These are phyloP conservation scores for Champsocephalus gunnari DNA, from an alignment of 2,797 vertebrate species.

Conservation along the genomic window DNA sequence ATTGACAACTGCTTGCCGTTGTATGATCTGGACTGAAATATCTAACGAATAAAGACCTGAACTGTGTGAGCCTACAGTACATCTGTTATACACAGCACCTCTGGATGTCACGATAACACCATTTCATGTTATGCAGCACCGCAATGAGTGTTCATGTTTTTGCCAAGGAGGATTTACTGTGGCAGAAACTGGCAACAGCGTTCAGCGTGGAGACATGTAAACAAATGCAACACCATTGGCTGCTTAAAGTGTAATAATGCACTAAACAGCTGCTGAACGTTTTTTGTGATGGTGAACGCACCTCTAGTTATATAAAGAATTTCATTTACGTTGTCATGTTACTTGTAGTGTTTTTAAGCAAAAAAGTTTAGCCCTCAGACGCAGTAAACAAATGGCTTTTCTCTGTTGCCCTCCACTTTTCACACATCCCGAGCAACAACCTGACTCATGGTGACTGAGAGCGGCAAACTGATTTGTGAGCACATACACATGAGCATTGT, in stretches of 20 bases:
- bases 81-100: slow-evolving; percentile 77
- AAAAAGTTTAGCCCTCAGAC: slow-evolving; percentile 82
- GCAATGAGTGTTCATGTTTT: slow-evolving; percentile 53
- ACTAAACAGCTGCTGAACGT: slow-evolving; percentile 60
- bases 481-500: slow-evolving; percentile 78
- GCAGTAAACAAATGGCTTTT: slow-evolving; percentile 82
- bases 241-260: slow-evolving; percentile 68
- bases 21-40: slow-evolving; percentile 45
- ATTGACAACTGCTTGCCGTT: slow-evolving; percentile 39
- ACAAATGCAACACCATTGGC: slow-evolving; percentile 70
- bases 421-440: slow-evolving; percentile 65
- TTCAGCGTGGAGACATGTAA: slow-evolving; percentile 76
- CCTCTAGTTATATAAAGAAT: slow-evolving; percentile 55
- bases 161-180: slow-evolving; percentile 61
- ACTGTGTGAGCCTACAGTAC: slow-evolving; percentile 75
- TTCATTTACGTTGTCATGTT: slow-evolving; percentile 62
- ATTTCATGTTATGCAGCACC: slow-evolving; percentile 59
- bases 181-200: slow-evolving; percentile 66
- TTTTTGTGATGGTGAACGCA: slow-evolving; percentile 52
- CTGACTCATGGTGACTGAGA: slow-evolving; percentile 69
- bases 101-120: slow-evolving; percentile 61
- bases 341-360: slow-evolving; percentile 90
- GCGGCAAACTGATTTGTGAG: slow-evolving; percentile 70
- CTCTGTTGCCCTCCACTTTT: slow-evolving; percentile 70
- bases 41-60: slow-evolving; percentile 58